A percentile compares a stretch with the other conserved stretches of the same genome.
phyloP scores from a whole-genome alignment of 2,797 vertebrate species.

The Scolopax bukidnonensis region DNA sequence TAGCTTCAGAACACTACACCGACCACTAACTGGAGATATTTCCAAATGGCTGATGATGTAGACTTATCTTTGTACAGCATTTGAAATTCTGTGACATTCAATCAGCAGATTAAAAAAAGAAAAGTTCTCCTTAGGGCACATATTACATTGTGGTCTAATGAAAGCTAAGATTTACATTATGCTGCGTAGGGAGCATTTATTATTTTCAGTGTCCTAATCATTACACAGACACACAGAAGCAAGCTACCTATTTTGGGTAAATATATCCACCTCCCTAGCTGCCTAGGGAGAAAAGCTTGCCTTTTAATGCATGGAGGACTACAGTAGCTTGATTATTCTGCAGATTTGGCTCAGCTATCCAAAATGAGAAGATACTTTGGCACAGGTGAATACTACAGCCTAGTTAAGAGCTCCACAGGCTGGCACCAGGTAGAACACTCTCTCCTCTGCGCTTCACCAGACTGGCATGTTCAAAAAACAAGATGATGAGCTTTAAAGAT shows the following conservation, averaged over 20 bases:
- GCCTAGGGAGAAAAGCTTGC: not conserved
- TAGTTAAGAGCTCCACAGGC: not conserved
- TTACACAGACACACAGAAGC: not conserved
- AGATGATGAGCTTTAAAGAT: not conserved
- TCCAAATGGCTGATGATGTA: not conserved
- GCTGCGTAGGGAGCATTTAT: not conserved
- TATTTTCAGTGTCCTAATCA: slow-evolving; percentile 1
- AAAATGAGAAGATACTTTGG: not conserved
- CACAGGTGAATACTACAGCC: not conserved
- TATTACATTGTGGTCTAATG: not conserved
- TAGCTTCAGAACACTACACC: not conserved
- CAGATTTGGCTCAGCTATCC: not conserved
- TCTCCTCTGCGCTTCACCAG: not conserved
- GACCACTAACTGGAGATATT: not conserved
- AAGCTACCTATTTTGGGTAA: not conserved
- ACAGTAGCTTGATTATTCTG: not conserved
- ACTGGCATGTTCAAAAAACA: not conserved
- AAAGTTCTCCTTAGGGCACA: not conserved
- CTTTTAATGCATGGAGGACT: not conserved
- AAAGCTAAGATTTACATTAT: not conserved
- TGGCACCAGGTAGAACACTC: not conserved
- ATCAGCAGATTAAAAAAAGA: not conserved
- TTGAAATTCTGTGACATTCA: not conserved
- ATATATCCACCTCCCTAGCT: not conserved
- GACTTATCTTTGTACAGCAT: not conserved